Evolutionary conservation across 2,888 invertebrate species (phyloP), one percentile per base, ranked within the genome.

Genomic region (Oxycera nigricornis): DNA sequence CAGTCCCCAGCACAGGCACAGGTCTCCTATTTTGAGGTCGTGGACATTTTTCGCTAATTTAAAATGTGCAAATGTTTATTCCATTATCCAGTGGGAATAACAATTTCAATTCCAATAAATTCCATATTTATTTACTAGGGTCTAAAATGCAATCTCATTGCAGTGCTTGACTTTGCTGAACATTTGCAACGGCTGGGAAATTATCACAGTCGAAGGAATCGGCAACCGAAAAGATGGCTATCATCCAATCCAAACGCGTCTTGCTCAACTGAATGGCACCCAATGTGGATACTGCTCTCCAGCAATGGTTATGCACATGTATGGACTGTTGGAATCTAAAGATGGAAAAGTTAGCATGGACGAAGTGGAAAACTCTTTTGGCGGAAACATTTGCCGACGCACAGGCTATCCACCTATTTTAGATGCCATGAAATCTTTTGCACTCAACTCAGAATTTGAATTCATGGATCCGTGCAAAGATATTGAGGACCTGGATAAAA

Each of bases 361-460:
- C 77, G 90, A 92, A 79, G 87, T 93, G 11, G 93, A 94, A 82
- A 91, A 92, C 79, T 89, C 91, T 0, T 92, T 94, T 79, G 93
- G 92, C 6, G 88, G 92, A 65, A 92, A 93, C 78, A 90, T 94
- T 30, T 94, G 94, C 78, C 88, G 94, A 72, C 94, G 94, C 80
- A 94, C 94, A 0, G 94, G 94, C 0, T 94, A 93, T 81, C 87
- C 93, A 2, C 89, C 93, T 0, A 94, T 94, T 76, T 86, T 92
- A 62, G 93, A 94, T 80, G 90, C 93, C 2, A 92, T 94, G 83
- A 94, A 94, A 83, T 89, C 91, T 1, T 90, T 92, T 78, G 91
- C 92, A 0, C 85, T 82, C 0, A 90, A 91, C 79, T 88, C 88
- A 2, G 86, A 88, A 6, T 84, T 88, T 65, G 80, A 83, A 57